Conservation (phyloP, 2,888 invertebrate genomes). For the Bhutanitis thaidina region DNA sequence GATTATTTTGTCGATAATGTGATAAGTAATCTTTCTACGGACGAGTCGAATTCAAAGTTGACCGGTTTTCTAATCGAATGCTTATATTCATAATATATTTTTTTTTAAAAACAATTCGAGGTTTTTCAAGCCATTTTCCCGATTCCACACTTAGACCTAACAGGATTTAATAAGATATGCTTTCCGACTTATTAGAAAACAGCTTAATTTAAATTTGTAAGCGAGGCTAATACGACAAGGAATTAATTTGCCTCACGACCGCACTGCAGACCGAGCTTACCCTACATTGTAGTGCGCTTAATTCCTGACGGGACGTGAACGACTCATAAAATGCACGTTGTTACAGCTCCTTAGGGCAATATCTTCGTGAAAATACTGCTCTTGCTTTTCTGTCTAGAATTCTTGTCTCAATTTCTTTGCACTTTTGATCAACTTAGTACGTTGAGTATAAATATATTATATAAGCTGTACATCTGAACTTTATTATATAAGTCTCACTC, state of each 20-base stretch:
- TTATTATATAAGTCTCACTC: too few relatives aligned
- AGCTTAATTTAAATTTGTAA: slow-evolving; percentile 18
- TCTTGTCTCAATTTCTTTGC: not conserved
- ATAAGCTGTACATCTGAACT: too few relatives aligned
- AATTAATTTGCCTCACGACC: slow-evolving; percentile 17
- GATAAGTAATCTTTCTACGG: too few relatives aligned
- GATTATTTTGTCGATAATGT: too few relatives aligned
- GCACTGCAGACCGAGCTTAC: not conserved
- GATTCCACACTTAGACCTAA: too few relatives aligned
- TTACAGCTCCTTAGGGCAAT: slow-evolving; percentile 1
- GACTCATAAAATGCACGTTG: slow-evolving; percentile 13
- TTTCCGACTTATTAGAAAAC: slow-evolving; percentile 2
- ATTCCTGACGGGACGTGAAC: slow-evolving; percentile 7
- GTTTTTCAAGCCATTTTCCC: too few relatives aligned
- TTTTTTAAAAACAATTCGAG: too few relatives aligned
- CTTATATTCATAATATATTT: too few relatives aligned
- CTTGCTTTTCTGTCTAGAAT: not conserved
- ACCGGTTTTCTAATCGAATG: too few relatives aligned
- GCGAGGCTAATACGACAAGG: slow-evolving; percentile 12
- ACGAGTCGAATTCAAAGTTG: too few relatives aligned
- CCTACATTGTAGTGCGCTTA: not conserved
- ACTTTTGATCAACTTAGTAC: not conserved
- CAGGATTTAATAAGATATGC: too few relatives aligned
- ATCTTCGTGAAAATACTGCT: not conserved
- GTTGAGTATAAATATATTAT: too few relatives aligned